Evolutionary conservation across 2,113 vertebrate genomes (phyloP).

Genomic region (Cardinalis cardinalis): DNA sequence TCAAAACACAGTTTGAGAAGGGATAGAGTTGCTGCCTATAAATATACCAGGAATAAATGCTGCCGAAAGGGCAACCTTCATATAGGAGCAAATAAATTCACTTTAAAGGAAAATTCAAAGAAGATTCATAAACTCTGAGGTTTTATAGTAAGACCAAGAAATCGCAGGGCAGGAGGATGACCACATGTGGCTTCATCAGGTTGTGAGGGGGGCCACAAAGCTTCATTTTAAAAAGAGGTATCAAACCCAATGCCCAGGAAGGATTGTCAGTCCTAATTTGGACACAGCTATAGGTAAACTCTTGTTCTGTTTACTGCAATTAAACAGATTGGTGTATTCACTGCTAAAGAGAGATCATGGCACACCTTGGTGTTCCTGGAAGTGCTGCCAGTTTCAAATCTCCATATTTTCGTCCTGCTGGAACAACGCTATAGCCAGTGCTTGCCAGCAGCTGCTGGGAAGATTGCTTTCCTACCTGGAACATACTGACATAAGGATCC

Average conservation of each 20-base stretch:
- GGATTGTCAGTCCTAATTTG: not conserved
- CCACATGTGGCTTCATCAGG: not conserved
- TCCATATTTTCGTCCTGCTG: not conserved
- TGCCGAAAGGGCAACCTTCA: not conserved
- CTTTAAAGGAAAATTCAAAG: not conserved
- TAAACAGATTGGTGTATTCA: not conserved
- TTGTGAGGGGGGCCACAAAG: fast-evolving
- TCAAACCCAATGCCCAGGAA: not conserved
- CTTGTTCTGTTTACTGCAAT: not conserved
- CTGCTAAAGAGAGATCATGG: not conserved
- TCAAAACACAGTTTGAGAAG: not conserved
- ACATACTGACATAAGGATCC: not conserved
- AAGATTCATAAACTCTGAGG: not conserved
- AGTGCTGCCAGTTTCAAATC: not conserved
- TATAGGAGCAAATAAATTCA: not conserved
- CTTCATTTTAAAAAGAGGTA: not conserved
- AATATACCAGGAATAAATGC: not conserved
- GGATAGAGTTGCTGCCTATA: conserved; percentile 10
- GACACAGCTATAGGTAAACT: not conserved
- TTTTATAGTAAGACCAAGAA: not conserved
- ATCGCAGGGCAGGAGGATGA: not conserved
- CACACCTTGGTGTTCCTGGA: not conserved
- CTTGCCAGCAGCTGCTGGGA: not conserved
- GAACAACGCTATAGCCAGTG: not conserved
- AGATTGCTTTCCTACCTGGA: not conserved